Conservation (phyloP, 2,113 vertebrate species). For the Malaclemys terrapin region DNA sequence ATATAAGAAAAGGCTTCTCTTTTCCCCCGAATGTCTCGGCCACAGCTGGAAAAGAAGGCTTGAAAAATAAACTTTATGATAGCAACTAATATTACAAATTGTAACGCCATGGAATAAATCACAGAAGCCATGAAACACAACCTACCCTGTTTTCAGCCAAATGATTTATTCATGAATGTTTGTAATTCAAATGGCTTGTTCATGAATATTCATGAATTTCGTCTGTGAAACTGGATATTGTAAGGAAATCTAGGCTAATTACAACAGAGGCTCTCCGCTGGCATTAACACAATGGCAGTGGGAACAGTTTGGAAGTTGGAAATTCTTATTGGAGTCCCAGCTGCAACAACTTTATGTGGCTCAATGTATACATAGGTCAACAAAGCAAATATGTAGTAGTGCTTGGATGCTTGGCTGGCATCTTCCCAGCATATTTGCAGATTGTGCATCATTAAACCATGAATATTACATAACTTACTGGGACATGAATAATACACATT, state of each 20-base stretch:
- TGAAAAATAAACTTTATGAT: conserved; percentile 77
- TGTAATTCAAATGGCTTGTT: conserved; percentile 66
- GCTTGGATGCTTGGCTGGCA: conserved; percentile 59
- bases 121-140: conserved; percentile 67
- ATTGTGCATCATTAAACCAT: conserved; percentile 58
- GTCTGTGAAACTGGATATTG: conserved; percentile 74
- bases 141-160: conserved; percentile 69
- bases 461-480: conserved; percentile 66
- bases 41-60: conserved; percentile 68
- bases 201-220: conserved; percentile 75
- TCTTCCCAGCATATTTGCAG: conserved; percentile 45
- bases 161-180: conserved; percentile 79
- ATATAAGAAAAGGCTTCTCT: conserved; percentile 41
- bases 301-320: conserved; percentile 69
- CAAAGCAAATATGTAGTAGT: conserved; percentile 51
- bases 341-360: conserved; percentile 62
- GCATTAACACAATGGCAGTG: conserved; percentile 54
- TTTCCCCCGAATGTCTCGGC: conserved; percentile 55
- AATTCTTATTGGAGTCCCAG: conserved; percentile 56
- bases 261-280: conserved; percentile 52
- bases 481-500: conserved; percentile 39
- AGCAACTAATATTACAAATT: conserved; percentile 76
- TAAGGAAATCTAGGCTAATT: conserved; percentile 76
- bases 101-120: conserved; percentile 70
- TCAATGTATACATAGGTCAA: conserved; percentile 56